A percentile compares a stretch with the other conserved stretches of the same genome.
phyloP scores from a whole-genome alignment of 2,888 invertebrate species.

The Campoplex nolae region DNA sequence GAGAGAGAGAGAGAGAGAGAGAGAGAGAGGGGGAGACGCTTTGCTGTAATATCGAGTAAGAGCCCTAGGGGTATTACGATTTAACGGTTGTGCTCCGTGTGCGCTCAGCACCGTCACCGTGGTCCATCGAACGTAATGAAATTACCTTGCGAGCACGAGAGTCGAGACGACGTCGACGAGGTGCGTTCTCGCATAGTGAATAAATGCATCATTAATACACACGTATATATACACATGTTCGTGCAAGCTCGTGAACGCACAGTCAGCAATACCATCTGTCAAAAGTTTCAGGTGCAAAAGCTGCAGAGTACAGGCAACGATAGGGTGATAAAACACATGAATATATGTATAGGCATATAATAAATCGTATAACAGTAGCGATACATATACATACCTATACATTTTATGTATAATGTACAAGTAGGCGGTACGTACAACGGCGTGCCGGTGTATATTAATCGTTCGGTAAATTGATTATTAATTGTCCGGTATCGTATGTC shows the following conservation, averaged over 20 bases:
- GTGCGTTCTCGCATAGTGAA: background rate
- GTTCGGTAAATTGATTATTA: constrained; percentile 71
- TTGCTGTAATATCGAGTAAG: constrained; percentile 42
- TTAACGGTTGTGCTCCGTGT: constrained; percentile 47
- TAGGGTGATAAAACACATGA: constrained; percentile 26
- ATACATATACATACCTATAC: background rate
- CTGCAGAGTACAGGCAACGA: constrained; percentile 16
- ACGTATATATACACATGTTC: background rate
- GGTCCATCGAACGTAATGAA: constrained; percentile 67
- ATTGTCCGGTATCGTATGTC: constrained; percentile 69
- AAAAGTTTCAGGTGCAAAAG: constrained; percentile 63
- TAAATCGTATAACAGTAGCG: constrained; percentile 21
- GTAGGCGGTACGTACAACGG: constrained; percentile 8
- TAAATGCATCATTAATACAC: constrained; percentile 14
- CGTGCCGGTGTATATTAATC: constrained; percentile 69
- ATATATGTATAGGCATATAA: constrained; percentile 1
- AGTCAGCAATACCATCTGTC: constrained; percentile 66
- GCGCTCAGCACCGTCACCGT: constrained; percentile 6
- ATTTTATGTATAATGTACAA: background rate
- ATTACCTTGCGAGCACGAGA: constrained; percentile 61
- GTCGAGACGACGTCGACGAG: constrained; percentile 1
- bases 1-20: constrained; percentile 39
- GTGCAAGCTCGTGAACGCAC: background rate
- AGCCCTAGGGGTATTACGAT: constrained; percentile 53
- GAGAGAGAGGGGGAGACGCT: constrained; percentile 32